Conservation (phyloP, 2,888 invertebrate species). For the Temnothorax ravouxi region DNA sequence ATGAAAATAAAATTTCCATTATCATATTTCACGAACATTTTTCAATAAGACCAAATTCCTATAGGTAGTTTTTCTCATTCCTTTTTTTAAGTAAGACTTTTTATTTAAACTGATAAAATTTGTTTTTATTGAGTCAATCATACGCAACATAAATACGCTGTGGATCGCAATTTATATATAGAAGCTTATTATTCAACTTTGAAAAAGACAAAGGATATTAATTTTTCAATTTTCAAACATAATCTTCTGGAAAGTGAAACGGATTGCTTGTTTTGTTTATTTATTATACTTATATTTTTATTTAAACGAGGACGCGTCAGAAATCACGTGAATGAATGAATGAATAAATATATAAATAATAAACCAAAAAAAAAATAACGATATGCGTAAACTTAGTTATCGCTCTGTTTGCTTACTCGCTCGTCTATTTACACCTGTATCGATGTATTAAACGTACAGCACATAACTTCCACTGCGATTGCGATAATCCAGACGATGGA, state of each 20-base stretch:
- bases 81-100: neutral
- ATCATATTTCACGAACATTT: neutral
- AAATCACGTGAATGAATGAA: neutral
- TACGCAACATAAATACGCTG: neutral
- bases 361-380: neutral
- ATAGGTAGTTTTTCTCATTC: neutral
- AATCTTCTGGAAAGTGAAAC: neutral
- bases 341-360: neutral
- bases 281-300: neutral
- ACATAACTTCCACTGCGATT: slow-evolving; percentile 30
- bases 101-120: slow-evolving; percentile 7
- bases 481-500: slow-evolving; percentile 33
- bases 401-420: slow-evolving; percentile 3
- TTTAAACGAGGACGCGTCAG: neutral
- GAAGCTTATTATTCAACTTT: neutral
- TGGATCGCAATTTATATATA: neutral
- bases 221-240: neutral
- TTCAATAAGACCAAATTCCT: neutral
- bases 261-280: neutral
- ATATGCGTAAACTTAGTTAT: neutral
- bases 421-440: slow-evolving; percentile 26
- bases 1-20: neutral
- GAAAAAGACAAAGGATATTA: neutral
- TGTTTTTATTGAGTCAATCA: neutral
- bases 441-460: slow-evolving; percentile 1